Percentiles rank a stretch among this genome's conserved stretches.
Evolutionary conservation across 2,888 invertebrate species (phyloP).

Genomic region (Osedax fenrisi): DNA sequence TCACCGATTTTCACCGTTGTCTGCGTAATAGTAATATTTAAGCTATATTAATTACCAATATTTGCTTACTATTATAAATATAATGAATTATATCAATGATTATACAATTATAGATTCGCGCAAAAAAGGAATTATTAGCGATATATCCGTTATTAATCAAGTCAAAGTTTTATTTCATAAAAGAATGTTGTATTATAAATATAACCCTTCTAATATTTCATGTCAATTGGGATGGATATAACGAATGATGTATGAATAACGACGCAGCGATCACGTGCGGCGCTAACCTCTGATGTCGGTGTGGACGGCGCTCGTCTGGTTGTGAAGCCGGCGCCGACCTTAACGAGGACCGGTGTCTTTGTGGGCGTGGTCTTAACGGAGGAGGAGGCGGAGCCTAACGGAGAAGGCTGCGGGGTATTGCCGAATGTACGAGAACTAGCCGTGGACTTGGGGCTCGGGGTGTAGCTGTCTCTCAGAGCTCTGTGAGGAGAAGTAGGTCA

Average conservation of each 20-base stretch:
- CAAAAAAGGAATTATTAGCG: too few species aligned
- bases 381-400: slow-evolving; percentile 31
- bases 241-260: too few species aligned
- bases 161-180: too few species aligned
- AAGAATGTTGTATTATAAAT: too few species aligned
- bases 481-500: slow-evolving; percentile 37
- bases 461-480: slow-evolving; percentile 55
- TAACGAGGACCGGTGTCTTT: neutral
- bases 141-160: too few species aligned
- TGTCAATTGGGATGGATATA: too few species aligned
- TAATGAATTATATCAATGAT: too few species aligned
- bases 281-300: neutral
- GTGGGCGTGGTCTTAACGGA: neutral
- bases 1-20: neutral
- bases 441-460: slow-evolving; percentile 51
- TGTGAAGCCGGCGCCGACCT: slow-evolving; percentile 22
- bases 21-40: neutral
- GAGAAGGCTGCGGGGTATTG: slow-evolving; percentile 27
- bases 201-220: too few species aligned
- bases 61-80: too few species aligned
- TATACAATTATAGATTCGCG: too few species aligned
- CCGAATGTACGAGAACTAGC: neutral
- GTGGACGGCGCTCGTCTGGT: slow-evolving; percentile 3
- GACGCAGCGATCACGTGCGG: too few species aligned
- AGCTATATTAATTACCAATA: too few species aligned